Conservation (phyloP, 2,113 vertebrate species). For the Sturnira hondurensis region DNA sequence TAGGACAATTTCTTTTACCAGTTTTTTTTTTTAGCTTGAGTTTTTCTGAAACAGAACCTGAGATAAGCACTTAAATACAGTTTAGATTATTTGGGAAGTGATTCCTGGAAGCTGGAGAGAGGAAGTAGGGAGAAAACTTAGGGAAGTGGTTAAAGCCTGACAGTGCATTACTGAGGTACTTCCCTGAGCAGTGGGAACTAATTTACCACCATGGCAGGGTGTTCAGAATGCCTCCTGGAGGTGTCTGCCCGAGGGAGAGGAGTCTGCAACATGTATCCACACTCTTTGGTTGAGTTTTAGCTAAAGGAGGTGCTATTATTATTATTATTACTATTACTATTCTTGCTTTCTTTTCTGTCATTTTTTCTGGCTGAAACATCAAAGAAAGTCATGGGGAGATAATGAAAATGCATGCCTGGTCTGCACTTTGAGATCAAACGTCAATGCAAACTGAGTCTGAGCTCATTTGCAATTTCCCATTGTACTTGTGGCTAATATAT, state of each 20-base stretch:
- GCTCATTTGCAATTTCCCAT: not conserved
- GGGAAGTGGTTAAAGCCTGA: not conserved
- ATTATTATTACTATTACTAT: not conserved
- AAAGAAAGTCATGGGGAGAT: not conserved
- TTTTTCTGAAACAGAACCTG: not conserved
- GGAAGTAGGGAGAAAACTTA: not conserved
- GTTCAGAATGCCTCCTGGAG: not conserved
- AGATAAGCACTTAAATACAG: not conserved
- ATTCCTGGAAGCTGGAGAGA: not conserved
- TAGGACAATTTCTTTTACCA: not conserved
- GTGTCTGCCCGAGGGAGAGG: not conserved
- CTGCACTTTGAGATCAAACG: not conserved
- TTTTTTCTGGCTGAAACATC: not conserved
- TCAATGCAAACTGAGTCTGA: not conserved
- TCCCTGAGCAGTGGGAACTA: not conserved
- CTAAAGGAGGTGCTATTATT: not conserved
- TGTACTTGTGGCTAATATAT: not conserved
- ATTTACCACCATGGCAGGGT: not conserved
- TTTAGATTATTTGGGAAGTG: not conserved
- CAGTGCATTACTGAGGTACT: not conserved
- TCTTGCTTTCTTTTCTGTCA: not conserved
- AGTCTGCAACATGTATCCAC: not conserved
- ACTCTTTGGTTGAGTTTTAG: not conserved
- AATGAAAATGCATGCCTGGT: not conserved
- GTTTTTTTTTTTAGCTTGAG: not conserved